Evolutionary conservation across 2,888 invertebrate genomes (phyloP).

Genomic region (Acleris holmiana): DNA sequence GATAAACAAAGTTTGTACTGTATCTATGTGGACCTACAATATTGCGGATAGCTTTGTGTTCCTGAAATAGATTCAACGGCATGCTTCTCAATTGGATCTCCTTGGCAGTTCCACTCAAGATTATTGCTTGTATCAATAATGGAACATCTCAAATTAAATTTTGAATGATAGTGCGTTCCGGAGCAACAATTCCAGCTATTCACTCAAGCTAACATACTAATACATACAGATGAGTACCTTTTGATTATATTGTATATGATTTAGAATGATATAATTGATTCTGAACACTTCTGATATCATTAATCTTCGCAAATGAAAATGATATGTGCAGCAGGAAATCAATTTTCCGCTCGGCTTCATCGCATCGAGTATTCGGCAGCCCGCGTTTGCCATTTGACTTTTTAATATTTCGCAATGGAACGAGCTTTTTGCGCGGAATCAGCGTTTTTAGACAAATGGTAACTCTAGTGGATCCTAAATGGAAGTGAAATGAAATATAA

Average conservation of each 20-base stretch:
- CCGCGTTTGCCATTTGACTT: slow-evolving; percentile 60
- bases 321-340: slow-evolving; percentile 70
- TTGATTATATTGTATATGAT: no score
- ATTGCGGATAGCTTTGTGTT: slow-evolving; percentile 16
- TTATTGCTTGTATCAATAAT: slow-evolving; percentile 5
- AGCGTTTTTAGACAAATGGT: slow-evolving; percentile 43
- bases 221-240: no score
- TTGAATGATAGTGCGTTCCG: no score
- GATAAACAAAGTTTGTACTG: slow-evolving; percentile 9
- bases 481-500: slow-evolving; percentile 9
- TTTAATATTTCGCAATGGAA: slow-evolving; percentile 56
- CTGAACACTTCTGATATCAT: slow-evolving; percentile 39
- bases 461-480: slow-evolving; percentile 29
- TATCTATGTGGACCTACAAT: slow-evolving; percentile 2
- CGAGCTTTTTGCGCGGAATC: slow-evolving; percentile 43
- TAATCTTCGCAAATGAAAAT: slow-evolving; percentile 64
- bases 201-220: no score
- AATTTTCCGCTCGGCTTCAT: slow-evolving; percentile 69
- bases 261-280: slow-evolving; percentile 2
- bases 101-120: slow-evolving; percentile 3
- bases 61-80: slow-evolving; percentile 15
- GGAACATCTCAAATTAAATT: background rate
- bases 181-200: no score
- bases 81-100: slow-evolving; percentile 12
- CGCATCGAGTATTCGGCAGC: slow-evolving; percentile 57